phyloP scores from a whole-genome alignment of 2,113 vertebrate species.

The Sebastes fasciatus region DNA sequence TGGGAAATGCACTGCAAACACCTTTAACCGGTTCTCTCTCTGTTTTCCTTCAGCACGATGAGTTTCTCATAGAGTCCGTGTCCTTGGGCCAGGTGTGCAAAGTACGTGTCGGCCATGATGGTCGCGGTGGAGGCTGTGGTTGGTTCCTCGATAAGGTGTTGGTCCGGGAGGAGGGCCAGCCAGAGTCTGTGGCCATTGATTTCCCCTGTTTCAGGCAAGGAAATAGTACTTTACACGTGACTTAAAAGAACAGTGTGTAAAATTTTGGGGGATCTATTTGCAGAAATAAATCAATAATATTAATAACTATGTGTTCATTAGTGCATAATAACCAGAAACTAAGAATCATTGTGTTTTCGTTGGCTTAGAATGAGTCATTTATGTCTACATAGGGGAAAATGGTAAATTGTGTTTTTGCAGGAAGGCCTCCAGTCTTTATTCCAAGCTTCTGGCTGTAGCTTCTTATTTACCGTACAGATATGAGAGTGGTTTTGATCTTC shows the following conservation, averaged over 20 bases:
- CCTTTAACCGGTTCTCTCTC: neutral
- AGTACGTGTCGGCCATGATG: slow-evolving; percentile 93
- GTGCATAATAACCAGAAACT: too few relatives aligned
- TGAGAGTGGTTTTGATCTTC: neutral
- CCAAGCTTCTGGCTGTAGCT: neutral
- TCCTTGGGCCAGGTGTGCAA: slow-evolving; percentile 89
- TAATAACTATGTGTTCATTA: too few relatives aligned
- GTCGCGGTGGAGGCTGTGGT: slow-evolving; percentile 92
- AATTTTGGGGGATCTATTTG: too few relatives aligned
- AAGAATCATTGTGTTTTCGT: too few relatives aligned
- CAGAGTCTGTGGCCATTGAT: slow-evolving; percentile 89
- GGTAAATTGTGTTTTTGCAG: neutral
- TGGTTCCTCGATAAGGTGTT: slow-evolving; percentile 97
- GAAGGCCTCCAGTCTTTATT: neutral
- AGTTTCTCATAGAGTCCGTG: slow-evolving; percentile 95
- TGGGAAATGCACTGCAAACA: neutral
- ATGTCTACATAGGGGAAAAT: neutral
- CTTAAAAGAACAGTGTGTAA: neutral
- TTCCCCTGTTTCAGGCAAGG: slow-evolving; percentile 95
- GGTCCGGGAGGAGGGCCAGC: slow-evolving; percentile 95
- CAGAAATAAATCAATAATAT: too few relatives aligned
- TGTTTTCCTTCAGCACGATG: slow-evolving; percentile 86
- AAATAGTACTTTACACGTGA: neutral
- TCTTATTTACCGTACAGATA: neutral
- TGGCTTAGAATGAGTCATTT: too few relatives aligned